Conservation (phyloP, 2,888 invertebrate species). For the Polyommatus icarus region DNA sequence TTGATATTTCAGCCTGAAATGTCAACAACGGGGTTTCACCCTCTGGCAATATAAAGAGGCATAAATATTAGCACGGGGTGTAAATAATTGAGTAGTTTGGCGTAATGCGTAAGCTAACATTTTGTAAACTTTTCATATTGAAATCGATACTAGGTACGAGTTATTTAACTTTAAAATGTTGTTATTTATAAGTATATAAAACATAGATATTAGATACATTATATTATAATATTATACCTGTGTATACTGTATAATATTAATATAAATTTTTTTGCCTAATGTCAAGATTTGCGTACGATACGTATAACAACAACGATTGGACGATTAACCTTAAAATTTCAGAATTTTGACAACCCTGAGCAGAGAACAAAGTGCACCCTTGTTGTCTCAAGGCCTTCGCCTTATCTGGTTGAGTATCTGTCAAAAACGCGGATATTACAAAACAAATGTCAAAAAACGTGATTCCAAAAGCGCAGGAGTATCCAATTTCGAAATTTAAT, state of each 20-base stretch:
- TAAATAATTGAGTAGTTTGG: not conserved
- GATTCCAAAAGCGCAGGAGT: not conserved
- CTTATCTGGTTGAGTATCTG: not conserved
- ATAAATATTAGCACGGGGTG: not conserved
- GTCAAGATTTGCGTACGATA: no score
- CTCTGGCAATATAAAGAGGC: not conserved
- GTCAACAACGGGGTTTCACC: not conserved
- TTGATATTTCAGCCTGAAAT: constrained; percentile 16
- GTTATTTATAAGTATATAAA: no score
- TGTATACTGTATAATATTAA: no score
- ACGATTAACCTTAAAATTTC: not conserved
- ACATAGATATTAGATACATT: no score
- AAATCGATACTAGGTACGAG: no score
- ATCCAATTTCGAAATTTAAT: not conserved
- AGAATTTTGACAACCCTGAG: not conserved
- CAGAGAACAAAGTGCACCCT: not conserved
- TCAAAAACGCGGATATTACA: not conserved
- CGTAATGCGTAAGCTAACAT: not conserved
- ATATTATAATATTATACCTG: no score
- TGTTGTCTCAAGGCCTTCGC: not conserved
- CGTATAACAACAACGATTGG: not conserved
- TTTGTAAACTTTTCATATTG: not conserved
- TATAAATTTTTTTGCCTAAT: no score
- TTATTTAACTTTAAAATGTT: no score
- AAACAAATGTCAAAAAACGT: not conserved